phyloP scores from a whole-genome alignment of 2,113 vertebrate species.

The Gnathonemus longibarbis region DNA sequence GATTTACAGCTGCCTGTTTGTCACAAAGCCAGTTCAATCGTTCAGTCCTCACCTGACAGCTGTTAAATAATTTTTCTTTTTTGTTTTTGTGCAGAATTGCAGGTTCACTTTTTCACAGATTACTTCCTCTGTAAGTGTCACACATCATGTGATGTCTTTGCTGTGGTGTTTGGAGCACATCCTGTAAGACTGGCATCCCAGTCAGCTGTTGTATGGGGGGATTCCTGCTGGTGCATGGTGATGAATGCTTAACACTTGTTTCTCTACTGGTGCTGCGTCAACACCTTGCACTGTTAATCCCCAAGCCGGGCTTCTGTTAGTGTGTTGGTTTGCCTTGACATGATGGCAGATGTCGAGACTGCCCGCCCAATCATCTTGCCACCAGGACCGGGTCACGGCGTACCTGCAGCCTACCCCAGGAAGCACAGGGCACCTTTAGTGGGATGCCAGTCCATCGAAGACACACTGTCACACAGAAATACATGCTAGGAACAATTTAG shows the following conservation, averaged over 20 bases:
- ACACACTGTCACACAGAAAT: not conserved
- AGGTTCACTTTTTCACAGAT: conserved; percentile 39
- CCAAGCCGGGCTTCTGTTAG: not conserved
- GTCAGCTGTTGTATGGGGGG: not conserved
- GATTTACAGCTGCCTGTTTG: conserved; percentile 32
- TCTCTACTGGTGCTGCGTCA: not conserved
- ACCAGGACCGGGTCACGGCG: not conserved
- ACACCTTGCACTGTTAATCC: not conserved
- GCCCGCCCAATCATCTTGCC: not conserved
- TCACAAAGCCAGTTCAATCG: conserved; percentile 18
- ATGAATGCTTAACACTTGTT: not conserved
- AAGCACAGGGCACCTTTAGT: not conserved
- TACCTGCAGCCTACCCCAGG: not conserved
- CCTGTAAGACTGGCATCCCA: not conserved
- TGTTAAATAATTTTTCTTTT: conserved; percentile 30
- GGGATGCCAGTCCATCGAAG: not conserved
- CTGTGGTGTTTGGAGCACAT: conserved; percentile 1
- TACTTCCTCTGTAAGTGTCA: conserved; percentile 36
- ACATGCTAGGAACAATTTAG: not conserved
- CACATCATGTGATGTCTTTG: conserved; percentile 17
- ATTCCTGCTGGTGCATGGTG: not conserved
- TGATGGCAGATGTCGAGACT: not conserved
- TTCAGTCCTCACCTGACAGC: conserved; percentile 18
- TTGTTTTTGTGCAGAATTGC: conserved; percentile 42
- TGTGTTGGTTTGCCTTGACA: not conserved